Conservation (phyloP, 1,140 invertebrate species). For the Diorhabda carinulata region DNA sequence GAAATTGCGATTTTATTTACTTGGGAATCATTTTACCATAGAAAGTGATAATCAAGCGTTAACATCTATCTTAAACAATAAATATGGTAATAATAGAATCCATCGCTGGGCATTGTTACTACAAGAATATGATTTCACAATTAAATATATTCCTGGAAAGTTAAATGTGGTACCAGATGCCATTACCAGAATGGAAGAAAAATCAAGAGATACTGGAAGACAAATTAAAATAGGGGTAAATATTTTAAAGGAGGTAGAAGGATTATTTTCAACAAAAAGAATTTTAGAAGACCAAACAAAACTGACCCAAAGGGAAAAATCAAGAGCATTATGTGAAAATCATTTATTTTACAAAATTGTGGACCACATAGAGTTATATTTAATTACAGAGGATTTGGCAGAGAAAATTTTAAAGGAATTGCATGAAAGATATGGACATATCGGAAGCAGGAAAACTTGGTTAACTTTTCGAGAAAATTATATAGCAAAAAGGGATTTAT, state of each 20-base stretch:
- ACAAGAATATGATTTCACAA: constrained; percentile 10
- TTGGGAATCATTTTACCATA: constrained; percentile 10
- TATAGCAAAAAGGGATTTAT: neutral
- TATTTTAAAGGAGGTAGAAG: constrained; percentile 1
- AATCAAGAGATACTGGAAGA: neutral
- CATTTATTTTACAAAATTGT: neutral
- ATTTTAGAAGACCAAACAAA: neutral
- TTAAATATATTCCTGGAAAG: constrained; percentile 8
- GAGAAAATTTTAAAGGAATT: no score
- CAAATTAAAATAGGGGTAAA: constrained; percentile 16
- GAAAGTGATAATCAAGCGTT: constrained; percentile 10
- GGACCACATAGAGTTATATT: constrained; percentile 6
- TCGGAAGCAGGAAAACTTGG: no score
- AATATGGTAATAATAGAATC: constrained; percentile 4
- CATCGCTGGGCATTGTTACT: constrained; percentile 12
- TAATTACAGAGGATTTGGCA: no score
- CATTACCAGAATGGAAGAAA: constrained; percentile 5
- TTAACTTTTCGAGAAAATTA: constrained; percentile 9
- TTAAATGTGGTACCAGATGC: constrained; percentile 7
- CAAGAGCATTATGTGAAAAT: neutral
- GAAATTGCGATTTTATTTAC: constrained; percentile 10
- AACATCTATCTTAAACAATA: constrained; percentile 10
- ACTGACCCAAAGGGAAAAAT: constrained; percentile 9
- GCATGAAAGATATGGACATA: no score
- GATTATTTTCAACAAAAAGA: neutral